These are phyloP conservation scores for Saturnia japonica DNA, from an alignment of 2,888 invertebrate species.

Conservation along the genomic window DNA sequence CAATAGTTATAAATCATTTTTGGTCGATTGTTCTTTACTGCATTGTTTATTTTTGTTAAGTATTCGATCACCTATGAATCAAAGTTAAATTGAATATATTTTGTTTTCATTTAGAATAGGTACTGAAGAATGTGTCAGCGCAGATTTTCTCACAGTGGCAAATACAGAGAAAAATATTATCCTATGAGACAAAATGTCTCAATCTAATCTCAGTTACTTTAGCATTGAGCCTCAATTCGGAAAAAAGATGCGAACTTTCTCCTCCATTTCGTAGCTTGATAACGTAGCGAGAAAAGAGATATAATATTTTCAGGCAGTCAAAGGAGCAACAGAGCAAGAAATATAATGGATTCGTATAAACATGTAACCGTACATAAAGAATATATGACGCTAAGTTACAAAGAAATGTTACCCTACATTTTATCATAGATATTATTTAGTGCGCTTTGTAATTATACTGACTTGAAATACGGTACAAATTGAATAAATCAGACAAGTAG, in stretches of 20 bases:
- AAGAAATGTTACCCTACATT: neutral
- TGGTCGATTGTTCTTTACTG: no score
- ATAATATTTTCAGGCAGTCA: slow-evolving; percentile 22
- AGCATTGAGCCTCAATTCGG: slow-evolving; percentile 50
- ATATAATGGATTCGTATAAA: slow-evolving; percentile 26
- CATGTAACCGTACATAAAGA: neutral
- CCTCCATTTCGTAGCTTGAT: slow-evolving; percentile 48
- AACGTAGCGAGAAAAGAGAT: slow-evolving; percentile 32
- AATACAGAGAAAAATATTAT: slow-evolving; percentile 30
- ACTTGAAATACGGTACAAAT: neutral
- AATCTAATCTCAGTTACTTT: slow-evolving; percentile 48
- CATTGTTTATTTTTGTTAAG: no score
- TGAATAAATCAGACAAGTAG: no score
- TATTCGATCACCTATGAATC: neutral
- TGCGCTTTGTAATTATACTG: neutral
- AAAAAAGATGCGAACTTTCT: slow-evolving; percentile 48
- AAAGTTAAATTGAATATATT: neutral
- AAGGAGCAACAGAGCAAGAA: slow-evolving; percentile 29
- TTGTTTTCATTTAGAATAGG: neutral
- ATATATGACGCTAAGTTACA: neutral
- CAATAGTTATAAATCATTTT: no score
- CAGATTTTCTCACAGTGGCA: neutral
- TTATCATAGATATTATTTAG: neutral
- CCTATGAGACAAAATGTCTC: slow-evolving; percentile 34
- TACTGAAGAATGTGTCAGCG: neutral